A percentile compares a stretch with the other conserved stretches of the same genome.
Conservation (phyloP, 2,888 invertebrate species). For the Trichacis sp. region DNA sequence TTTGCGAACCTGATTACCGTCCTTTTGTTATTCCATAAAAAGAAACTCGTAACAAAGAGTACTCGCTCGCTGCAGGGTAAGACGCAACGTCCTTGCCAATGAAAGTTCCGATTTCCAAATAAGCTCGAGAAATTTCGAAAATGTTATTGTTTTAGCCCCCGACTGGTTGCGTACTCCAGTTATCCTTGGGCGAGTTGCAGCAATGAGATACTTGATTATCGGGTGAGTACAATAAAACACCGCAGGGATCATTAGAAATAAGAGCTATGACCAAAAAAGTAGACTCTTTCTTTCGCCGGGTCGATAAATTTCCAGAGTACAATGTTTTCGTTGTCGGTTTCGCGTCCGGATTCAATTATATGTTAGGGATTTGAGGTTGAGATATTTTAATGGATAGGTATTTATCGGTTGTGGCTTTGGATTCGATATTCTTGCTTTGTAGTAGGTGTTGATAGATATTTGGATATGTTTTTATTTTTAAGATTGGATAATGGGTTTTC, state of each 20-base stretch:
- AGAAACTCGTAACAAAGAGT: slow-evolving; percentile 26
- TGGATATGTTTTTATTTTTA: too few relatives aligned
- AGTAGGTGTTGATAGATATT: too few relatives aligned
- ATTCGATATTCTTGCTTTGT: too few relatives aligned
- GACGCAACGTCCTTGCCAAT: slow-evolving; percentile 11
- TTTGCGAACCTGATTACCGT: slow-evolving; percentile 23
- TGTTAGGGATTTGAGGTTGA: slow-evolving; percentile 11
- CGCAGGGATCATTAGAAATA: neutral
- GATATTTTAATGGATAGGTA: slow-evolving; percentile 20
- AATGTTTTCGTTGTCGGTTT: neutral
- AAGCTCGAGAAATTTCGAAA: slow-evolving; percentile 37
- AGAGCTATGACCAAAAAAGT: slow-evolving; percentile 2
- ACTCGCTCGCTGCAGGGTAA: slow-evolving; percentile 5
- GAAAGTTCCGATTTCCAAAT: slow-evolving; percentile 29
- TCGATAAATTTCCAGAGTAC: neutral
- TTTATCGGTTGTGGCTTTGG: too few relatives aligned
- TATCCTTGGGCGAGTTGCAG: slow-evolving; percentile 23
- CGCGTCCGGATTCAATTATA: slow-evolving; percentile 18
- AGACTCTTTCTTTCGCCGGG: neutral
- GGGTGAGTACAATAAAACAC: slow-evolving; percentile 21
- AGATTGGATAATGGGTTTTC: too few relatives aligned
- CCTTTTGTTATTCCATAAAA: slow-evolving; percentile 26
- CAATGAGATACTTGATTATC: slow-evolving; percentile 22
- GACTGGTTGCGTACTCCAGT: slow-evolving; percentile 25
- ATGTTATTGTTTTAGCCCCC: slow-evolving; percentile 30